Evolutionary conservation across 2,113 vertebrate genomes (phyloP).

Genomic region (Sylvia atricapilla): DNA sequence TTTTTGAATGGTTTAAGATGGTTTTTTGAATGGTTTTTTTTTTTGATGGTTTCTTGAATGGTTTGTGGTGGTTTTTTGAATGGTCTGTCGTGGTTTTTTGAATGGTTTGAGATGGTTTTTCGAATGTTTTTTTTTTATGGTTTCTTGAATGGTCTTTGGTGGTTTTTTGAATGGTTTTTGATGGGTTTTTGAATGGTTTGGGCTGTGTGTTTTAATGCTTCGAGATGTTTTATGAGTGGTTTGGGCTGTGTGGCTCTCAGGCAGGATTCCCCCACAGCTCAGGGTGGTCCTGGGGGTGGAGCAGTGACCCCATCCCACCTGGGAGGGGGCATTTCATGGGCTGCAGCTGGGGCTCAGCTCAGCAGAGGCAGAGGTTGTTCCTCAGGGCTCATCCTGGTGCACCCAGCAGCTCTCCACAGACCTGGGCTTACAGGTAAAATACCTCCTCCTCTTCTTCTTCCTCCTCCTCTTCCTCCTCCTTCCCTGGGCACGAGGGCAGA

Average conservation of each 20-base stretch:
- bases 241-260: background rate
- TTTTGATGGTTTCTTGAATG: no score
- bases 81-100: no score
- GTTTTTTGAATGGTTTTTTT: background rate
- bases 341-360: background rate
- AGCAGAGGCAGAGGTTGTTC: background rate
- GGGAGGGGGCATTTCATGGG: background rate
- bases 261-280: background rate
- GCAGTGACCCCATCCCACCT: background rate
- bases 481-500: background rate
- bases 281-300: background rate
- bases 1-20: background rate
- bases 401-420: background rate
- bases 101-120: background rate
- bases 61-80: background rate
- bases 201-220: background rate
- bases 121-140: background rate
- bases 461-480: background rate
- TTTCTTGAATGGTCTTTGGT: no score
- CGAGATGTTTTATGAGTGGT: no score
- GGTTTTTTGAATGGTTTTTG: background rate
- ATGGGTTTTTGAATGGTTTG: background rate
- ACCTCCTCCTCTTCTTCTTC: background rate
- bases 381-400: background rate
- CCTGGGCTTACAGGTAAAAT: background rate